Evolutionary conservation across 1,140 invertebrate species (phyloP).

Genomic region (Onthophagus taurus): DNA sequence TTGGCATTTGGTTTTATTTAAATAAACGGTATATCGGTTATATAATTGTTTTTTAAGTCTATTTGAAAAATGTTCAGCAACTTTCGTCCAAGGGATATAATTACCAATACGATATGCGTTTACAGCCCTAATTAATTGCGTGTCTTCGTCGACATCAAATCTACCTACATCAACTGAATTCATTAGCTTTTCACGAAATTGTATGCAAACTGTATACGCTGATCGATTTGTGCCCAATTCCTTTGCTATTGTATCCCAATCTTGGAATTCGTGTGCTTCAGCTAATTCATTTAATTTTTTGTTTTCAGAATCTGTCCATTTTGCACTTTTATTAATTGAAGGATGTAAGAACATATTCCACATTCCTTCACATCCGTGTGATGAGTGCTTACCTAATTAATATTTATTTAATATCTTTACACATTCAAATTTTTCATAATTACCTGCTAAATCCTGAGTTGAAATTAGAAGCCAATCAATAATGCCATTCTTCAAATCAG

Average conservation of each 20-base stretch:
- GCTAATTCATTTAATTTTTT: constrained; percentile 40
- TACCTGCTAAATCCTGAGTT: neutral
- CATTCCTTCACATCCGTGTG: constrained; percentile 47
- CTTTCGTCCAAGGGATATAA: constrained; percentile 54
- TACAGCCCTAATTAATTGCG: constrained; percentile 44
- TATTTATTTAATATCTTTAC: neutral
- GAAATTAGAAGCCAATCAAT: neutral
- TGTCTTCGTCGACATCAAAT: constrained; percentile 53
- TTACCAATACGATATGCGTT: constrained; percentile 46
- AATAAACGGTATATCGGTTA: constrained; percentile 40
- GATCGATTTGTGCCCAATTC: constrained; percentile 46
- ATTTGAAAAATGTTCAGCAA: constrained; percentile 47
- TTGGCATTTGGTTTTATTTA: constrained; percentile 26
- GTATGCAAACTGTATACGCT: constrained; percentile 56
- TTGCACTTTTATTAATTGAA: constrained; percentile 45
- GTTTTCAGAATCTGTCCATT: constrained; percentile 52
- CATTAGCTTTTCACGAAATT: constrained; percentile 45
- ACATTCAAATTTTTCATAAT: neutral
- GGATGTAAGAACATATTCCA: constrained; percentile 62
- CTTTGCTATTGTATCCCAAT: constrained; percentile 55
- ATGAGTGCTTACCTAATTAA: constrained; percentile 38
- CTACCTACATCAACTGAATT: constrained; percentile 33
- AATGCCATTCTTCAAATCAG: too few relatives aligned
- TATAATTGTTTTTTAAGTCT: constrained; percentile 54
- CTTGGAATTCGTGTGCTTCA: constrained; percentile 40